Evolutionary conservation across 2,888 invertebrate species (phyloP).

Genomic region (Mycalesis mineus): DNA sequence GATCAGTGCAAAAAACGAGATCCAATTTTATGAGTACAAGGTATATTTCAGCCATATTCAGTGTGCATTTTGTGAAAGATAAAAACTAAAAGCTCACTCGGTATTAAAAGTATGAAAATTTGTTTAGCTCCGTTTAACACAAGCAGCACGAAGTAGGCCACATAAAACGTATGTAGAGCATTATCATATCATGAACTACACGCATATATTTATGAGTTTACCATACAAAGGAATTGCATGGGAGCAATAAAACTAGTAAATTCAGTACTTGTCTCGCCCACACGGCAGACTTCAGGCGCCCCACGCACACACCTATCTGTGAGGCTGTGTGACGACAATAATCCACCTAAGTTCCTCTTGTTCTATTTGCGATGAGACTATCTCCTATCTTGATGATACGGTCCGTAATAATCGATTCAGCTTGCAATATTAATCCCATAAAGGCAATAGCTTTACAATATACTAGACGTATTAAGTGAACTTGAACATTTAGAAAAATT

Average conservation of each 20-base stretch:
- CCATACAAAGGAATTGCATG: constrained; percentile 57
- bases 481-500: not conserved
- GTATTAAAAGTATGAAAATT: constrained; percentile 6
- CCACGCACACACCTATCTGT: constrained; percentile 37
- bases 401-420: constrained; percentile 14
- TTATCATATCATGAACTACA: constrained; percentile 18
- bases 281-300: constrained; percentile 69
- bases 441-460: constrained; percentile 10
- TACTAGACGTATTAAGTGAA: constrained; percentile 7
- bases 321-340: constrained; percentile 18
- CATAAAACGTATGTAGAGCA: constrained; percentile 16
- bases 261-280: constrained; percentile 64
- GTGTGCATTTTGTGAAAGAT: not conserved
- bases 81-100: constrained; percentile 1
- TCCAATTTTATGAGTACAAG: not conserved
- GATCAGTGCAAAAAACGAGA: not conserved
- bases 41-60: not conserved
- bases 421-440: constrained; percentile 17
- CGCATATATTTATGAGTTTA: constrained; percentile 43
- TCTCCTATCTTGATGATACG: constrained; percentile 14
- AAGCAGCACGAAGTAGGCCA: constrained; percentile 10
- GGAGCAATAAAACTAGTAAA: constrained; percentile 60
- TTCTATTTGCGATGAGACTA: constrained; percentile 24
- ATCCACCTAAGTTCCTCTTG: constrained; percentile 26
- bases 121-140: constrained; percentile 5